Percentiles rank a stretch among this genome's conserved stretches.
Conservation (phyloP, 2,797 vertebrate species). For the Rhabdophis nuchalis region DNA sequence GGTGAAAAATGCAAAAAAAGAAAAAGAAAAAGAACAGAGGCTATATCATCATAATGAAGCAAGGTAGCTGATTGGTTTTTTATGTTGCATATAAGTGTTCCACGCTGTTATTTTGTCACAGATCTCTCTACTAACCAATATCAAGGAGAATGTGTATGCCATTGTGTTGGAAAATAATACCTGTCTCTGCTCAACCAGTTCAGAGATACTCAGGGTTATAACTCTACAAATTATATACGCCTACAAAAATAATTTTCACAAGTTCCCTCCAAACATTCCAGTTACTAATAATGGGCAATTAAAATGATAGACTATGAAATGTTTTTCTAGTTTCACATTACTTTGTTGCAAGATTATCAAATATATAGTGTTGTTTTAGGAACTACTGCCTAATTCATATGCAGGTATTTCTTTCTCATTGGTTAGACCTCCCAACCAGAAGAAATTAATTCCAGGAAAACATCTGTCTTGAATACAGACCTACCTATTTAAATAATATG, state of each 20-base stretch:
- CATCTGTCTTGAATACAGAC: slow-evolving; percentile 12
- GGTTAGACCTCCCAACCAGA: background rate
- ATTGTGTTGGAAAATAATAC: background rate
- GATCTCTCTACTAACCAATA: background rate
- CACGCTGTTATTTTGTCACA: background rate
- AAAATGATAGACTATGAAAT: background rate
- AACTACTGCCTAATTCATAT: background rate
- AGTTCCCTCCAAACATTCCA: background rate
- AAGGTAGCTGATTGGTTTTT: background rate
- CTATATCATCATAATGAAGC: background rate
- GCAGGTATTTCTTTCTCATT: background rate
- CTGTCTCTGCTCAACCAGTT: background rate
- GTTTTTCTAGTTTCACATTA: background rate
- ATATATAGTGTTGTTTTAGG: slow-evolving; percentile 3
- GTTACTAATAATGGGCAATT: background rate
- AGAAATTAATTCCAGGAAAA: background rate
- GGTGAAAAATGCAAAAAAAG: background rate
- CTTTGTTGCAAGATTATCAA: slow-evolving; percentile 4
- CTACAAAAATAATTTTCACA: background rate
- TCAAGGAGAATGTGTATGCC: background rate
- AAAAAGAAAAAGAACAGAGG: background rate
- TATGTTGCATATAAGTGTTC: background rate
- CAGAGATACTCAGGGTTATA: background rate
- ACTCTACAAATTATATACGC: background rate
- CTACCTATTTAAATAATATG: background rate